Evolutionary conservation across 2,113 vertebrate species (phyloP).

Genomic region (Hyla sarda): DNA sequence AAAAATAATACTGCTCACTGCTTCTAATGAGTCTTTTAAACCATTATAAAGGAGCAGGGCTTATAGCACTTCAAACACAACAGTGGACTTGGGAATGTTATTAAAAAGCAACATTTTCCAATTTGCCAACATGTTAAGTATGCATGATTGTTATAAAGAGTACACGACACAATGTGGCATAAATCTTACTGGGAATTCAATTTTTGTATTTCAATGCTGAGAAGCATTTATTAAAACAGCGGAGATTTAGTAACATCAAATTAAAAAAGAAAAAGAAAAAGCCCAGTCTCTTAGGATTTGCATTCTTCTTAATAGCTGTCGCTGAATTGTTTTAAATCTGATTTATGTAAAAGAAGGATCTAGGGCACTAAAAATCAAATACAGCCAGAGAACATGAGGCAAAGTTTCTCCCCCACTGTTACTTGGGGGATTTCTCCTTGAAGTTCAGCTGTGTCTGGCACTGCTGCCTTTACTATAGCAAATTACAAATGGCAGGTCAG

Average conservation of each 20-base stretch:
- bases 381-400: constrained; percentile 41
- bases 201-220: constrained; percentile 23
- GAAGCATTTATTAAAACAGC: constrained; percentile 25
- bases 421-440: constrained; percentile 47
- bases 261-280: constrained; percentile 15
- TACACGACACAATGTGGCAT: constrained; percentile 29
- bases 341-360: constrained; percentile 47
- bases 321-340: constrained; percentile 33
- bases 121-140: constrained; percentile 32
- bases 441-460: constrained; percentile 46
- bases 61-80: constrained; percentile 14
- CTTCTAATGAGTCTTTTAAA: neutral
- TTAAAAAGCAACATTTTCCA: constrained; percentile 31
- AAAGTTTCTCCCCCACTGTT: constrained; percentile 39
- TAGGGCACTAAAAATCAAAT: constrained; percentile 41
- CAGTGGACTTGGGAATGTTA: constrained; percentile 18
- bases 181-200: constrained; percentile 25
- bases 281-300: constrained; percentile 1
- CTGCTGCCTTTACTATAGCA: constrained; percentile 16
- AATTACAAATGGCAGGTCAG: constrained; percentile 54
- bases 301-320: constrained; percentile 32
- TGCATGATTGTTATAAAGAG: constrained; percentile 15
- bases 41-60: constrained; percentile 12
- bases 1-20: constrained; percentile 6
- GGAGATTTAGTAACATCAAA: constrained; percentile 38